A percentile compares a stretch with the other conserved stretches of the same genome.
phyloP scores from a whole-genome alignment of 2,797 vertebrate species.

The Etheostoma perlongum region DNA sequence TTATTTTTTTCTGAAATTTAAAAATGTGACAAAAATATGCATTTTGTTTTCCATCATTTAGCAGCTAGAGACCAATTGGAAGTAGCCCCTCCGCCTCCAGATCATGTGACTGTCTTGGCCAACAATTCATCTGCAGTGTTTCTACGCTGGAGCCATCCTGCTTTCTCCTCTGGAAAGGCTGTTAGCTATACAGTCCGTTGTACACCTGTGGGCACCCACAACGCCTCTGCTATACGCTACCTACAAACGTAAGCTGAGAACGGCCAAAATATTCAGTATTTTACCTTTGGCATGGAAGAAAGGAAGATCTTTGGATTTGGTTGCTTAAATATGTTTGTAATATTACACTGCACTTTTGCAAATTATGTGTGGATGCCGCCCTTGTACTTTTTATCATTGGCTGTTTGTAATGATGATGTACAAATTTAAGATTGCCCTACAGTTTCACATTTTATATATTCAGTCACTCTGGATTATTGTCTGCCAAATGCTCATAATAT shows the following conservation, averaged over 20 bases:
- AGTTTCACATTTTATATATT: neutral
- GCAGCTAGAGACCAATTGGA: slow-evolving; percentile 92
- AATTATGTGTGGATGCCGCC: neutral
- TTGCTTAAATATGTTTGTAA: neutral
- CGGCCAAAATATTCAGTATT: neutral
- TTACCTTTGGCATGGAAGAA: neutral
- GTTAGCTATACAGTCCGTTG: slow-evolving; percentile 95
- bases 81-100: slow-evolving; percentile 91
- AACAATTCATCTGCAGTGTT: slow-evolving; percentile 90
- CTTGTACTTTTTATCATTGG: neutral
- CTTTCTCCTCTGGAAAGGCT: slow-evolving; percentile 88
- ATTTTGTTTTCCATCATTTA: slow-evolving; percentile 64
- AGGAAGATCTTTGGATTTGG: neutral
- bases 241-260: slow-evolving; percentile 90
- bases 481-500: neutral
- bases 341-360: neutral
- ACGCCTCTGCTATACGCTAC: slow-evolving; percentile 92
- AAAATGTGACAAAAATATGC: neutral
- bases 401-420: neutral
- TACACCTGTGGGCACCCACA: slow-evolving; percentile 93
- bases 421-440: neutral
- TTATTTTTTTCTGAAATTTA: neutral
- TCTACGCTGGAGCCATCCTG: slow-evolving; percentile 93
- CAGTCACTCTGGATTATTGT: neutral
- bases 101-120: slow-evolving; percentile 90